These are phyloP conservation scores for Coptotermes formosanus DNA, from an alignment of 1,140 invertebrate species.

Conservation along the genomic window DNA sequence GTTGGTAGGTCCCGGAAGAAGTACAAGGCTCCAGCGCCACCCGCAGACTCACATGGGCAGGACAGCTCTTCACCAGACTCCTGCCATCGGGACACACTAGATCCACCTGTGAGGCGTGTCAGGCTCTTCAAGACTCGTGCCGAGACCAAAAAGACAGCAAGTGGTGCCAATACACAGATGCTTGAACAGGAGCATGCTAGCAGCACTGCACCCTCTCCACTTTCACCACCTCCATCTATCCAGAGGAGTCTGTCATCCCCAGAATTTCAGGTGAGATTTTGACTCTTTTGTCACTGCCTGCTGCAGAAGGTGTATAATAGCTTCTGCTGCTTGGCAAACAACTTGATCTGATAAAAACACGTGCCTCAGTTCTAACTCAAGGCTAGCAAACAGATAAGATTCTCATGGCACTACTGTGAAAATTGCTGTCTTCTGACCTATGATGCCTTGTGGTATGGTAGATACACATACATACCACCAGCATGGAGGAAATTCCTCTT, in stretches of 20 bases:
- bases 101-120: slow-evolving; percentile 50
- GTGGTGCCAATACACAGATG: not conserved
- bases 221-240: slow-evolving; percentile 31
- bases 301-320: too few species aligned
- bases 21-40: slow-evolving; percentile 46
- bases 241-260: slow-evolving; percentile 61
- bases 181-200: not conserved
- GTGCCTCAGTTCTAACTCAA: too few species aligned
- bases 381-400: too few species aligned
- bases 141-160: slow-evolving; percentile 54
- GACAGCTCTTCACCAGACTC: slow-evolving; percentile 53
- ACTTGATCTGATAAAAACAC: too few species aligned
- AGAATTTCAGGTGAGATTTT: slow-evolving; percentile 52
- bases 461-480: too few species aligned
- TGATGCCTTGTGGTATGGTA: too few species aligned
- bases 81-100: slow-evolving; percentile 48
- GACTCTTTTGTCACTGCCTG: too few species aligned
- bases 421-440: too few species aligned
- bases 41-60: slow-evolving; percentile 26
- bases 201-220: not conserved
- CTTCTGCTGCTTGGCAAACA: too few species aligned
- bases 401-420: too few species aligned
- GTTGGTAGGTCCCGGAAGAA: slow-evolving; percentile 43
- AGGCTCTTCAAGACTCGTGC: slow-evolving; percentile 72
- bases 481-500: too few species aligned